phyloP scores from a whole-genome alignment of 2,888 invertebrate species.

The Cerastis leucographa region DNA sequence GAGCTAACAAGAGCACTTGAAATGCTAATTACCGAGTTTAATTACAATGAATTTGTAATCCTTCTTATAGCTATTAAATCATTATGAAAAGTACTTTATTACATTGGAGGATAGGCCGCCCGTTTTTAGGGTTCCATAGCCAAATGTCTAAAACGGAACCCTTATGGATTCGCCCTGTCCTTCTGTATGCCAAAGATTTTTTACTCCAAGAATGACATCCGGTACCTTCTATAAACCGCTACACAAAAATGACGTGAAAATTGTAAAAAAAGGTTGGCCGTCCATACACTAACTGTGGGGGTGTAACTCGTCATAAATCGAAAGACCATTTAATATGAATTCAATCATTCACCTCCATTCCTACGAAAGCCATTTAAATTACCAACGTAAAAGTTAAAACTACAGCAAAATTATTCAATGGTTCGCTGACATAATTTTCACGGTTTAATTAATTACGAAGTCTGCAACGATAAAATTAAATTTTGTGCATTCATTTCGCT shows the following conservation, averaged over 20 bases:
- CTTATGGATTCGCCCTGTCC: too few relatives aligned
- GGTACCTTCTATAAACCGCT: too few relatives aligned
- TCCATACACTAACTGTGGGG: too few relatives aligned
- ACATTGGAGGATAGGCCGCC: constrained; percentile 11
- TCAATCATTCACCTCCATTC: background rate
- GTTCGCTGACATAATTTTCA: constrained; percentile 4
- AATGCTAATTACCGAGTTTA: constrained; percentile 43
- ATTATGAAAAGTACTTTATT: constrained; percentile 41
- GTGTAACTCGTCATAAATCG: background rate
- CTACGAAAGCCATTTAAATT: constrained; percentile 4
- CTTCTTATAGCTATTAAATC: constrained; percentile 33
- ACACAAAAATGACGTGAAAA: too few relatives aligned
- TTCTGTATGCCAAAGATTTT: too few relatives aligned
- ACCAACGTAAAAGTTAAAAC: background rate
- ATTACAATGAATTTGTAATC: constrained; percentile 53
- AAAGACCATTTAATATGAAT: background rate
- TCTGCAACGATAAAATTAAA: constrained; percentile 30
- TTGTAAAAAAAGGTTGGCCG: too few relatives aligned
- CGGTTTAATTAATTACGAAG: constrained; percentile 38
- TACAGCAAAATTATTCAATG: constrained; percentile 13
- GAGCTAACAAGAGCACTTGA: constrained; percentile 22
- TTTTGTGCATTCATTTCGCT: constrained; percentile 38
- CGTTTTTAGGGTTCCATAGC: background rate
- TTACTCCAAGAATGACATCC: too few relatives aligned
- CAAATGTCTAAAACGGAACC: too few relatives aligned